A percentile compares a stretch with the other conserved stretches of the same genome.
Evolutionary conservation across 1,140 invertebrate genomes (phyloP).

Genomic region (Bursaphelenchus mucronatus): DNA sequence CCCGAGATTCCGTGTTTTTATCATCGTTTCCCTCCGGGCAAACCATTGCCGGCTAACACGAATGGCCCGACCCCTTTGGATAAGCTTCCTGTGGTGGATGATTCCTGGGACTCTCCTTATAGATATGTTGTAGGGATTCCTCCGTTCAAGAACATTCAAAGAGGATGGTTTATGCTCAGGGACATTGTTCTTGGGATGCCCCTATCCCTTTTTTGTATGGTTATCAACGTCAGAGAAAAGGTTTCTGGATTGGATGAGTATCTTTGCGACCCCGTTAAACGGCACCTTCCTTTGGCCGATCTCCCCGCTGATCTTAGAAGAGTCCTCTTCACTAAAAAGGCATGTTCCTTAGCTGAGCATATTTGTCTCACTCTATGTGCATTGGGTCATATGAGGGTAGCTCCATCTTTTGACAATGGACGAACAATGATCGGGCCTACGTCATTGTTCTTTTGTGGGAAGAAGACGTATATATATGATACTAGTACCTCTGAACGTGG

Average conservation of each 20-base stretch:
- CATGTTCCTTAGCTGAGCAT: slow-evolving; percentile 18
- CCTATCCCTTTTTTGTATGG: slow-evolving; percentile 37
- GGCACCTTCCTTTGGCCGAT: slow-evolving; percentile 40
- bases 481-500: slow-evolving; percentile 39
- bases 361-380: slow-evolving; percentile 22
- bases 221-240: slow-evolving; percentile 25
- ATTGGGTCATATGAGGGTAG: slow-evolving; percentile 18
- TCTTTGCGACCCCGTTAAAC: slow-evolving; percentile 33
- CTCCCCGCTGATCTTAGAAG: slow-evolving; percentile 29
- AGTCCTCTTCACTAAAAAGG: slow-evolving; percentile 15
- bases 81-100: slow-evolving; percentile 24
- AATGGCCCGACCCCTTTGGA: slow-evolving; percentile 18
- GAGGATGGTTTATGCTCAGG: slow-evolving; percentile 29
- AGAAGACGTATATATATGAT: slow-evolving; percentile 28
- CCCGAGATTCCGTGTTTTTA: slow-evolving; percentile 20
- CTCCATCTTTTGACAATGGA: slow-evolving; percentile 11
- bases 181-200: slow-evolving; percentile 38
- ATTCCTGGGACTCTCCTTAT: slow-evolving; percentile 24
- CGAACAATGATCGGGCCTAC: slow-evolving; percentile 21
- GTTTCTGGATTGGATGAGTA: slow-evolving; percentile 23
- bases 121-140: slow-evolving; percentile 14
- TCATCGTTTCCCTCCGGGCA: slow-evolving; percentile 33
- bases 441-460: slow-evolving; percentile 28
- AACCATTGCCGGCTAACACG: slow-evolving; percentile 1
- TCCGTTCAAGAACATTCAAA: slow-evolving; percentile 13